These are phyloP conservation scores for Tiliacea aurago DNA, from an alignment of 2,888 invertebrate species.

Conservation along the genomic window DNA sequence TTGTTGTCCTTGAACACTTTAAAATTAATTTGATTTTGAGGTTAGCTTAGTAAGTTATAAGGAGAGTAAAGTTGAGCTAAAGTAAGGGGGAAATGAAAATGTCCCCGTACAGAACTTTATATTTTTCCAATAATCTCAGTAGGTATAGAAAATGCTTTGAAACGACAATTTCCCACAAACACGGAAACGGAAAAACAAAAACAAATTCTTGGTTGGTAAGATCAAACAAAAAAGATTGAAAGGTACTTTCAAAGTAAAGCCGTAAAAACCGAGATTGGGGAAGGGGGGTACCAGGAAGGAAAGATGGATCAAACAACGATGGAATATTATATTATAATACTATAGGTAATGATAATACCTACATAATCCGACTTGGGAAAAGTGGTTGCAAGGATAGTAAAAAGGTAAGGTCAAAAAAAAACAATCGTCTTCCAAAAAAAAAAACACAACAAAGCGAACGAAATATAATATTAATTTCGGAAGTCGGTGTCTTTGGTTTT, in stretches of 20 bases:
- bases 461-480: too few relatives aligned
- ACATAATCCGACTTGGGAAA: too few relatives aligned
- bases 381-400: neutral
- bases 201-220: neutral
- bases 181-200: neutral
- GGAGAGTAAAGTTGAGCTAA: neutral
- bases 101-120: neutral
- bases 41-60: too few relatives aligned
- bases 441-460: too few relatives aligned
- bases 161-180: neutral
- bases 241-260: slow-evolving; percentile 14
- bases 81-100: neutral
- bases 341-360: neutral
- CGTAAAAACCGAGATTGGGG: slow-evolving; percentile 17
- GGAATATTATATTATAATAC: neutral
- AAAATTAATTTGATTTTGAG: neutral
- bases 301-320: slow-evolving; percentile 10
- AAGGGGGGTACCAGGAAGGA: neutral
- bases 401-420: neutral
- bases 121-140: neutral
- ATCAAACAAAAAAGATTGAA: slow-evolving; percentile 36
- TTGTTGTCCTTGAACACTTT: neutral
- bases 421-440: too few relatives aligned
- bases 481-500: too few relatives aligned
- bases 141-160: neutral